Evolutionary conservation across 2,113 vertebrate species (phyloP), one percentile per base, ranked within the genome.

Genomic region (Cromileptes altivelis): DNA sequence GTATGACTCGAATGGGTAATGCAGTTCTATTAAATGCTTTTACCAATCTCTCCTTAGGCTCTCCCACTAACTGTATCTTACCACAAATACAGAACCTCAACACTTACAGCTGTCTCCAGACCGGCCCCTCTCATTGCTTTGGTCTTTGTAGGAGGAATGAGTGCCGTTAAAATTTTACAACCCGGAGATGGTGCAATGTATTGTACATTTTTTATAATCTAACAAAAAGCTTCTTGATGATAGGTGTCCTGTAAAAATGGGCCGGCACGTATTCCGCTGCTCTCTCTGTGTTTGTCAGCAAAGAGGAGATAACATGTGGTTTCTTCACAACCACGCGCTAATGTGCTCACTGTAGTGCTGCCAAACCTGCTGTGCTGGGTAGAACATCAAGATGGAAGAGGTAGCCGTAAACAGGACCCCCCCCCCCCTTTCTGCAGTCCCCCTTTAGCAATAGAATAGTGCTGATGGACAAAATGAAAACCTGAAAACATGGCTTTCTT

Each of bases 331-430:
- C 69, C 37, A 42, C 42, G 73, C 23, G 6, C 67, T 89, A 92
- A 90, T 89, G 89, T 89, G 82, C 74, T 85, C 85, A 82, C 80
- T 76, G 80, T 80, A 82, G 85, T 84, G 67, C 82, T 83, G 88
- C 87, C 86, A 92, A 89, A 88, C 68, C 81, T 72, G 79, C 85
- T 91, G 83, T 50, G 83, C 82, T 84, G 83, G 84, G 84, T 73
- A 62, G 80, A 91, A 86, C 86, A 91, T 93, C 76, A 91, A 88
- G 88, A 91, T 94, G 87, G 86, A 92, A 90, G 88, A 91, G 85
- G 90, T 74, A 80, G 84, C 70, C 37, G 64, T 88, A 91, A 90
- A 87, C 82, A 82, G 40, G 55, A 61, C 27, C 73, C 72, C 75
- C 40, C 40, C 7, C 10, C 56, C 17, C 1, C 9, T 11, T 4